Percentiles rank a stretch among this genome's conserved stretches.
Conservation (phyloP, 2,888 invertebrate species). For the Mythimna pallens region DNA sequence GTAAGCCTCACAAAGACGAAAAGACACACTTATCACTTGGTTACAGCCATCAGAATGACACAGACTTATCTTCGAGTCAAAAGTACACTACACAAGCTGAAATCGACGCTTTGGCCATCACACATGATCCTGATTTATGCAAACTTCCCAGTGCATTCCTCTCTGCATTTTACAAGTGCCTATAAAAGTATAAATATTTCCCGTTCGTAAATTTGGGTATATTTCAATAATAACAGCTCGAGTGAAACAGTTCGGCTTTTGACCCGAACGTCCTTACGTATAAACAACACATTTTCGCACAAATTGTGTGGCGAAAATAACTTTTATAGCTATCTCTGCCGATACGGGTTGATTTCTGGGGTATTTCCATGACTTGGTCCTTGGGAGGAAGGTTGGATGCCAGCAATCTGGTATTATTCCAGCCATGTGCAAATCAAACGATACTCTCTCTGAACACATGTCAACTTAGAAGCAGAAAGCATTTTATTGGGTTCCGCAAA, state of each 20-base stretch:
- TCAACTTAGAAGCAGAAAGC: neutral
- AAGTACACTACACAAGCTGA: neutral
- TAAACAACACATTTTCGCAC: conserved; percentile 66
- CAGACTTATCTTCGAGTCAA: neutral
- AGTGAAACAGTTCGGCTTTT: conserved; percentile 56
- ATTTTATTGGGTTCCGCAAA: neutral
- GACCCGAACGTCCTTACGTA: conserved; percentile 68
- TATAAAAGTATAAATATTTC: conserved; percentile 55
- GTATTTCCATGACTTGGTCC: conserved; percentile 29
- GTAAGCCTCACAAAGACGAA: too few species aligned
- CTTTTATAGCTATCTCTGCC: conserved; percentile 64
- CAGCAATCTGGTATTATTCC: neutral
- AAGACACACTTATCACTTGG: too few species aligned
- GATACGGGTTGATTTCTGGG: conserved; percentile 47
- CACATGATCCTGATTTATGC: neutral
- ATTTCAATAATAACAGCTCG: conserved; percentile 57
- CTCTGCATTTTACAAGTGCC: conserved; percentile 52
- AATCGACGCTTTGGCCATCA: conserved; percentile 6
- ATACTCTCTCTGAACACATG: neutral
- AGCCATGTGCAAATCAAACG: neutral
- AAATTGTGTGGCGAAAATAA: conserved; percentile 67
- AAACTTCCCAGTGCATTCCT: conserved; percentile 46
- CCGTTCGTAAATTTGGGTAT: conserved; percentile 51
- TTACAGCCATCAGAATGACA: neutral
- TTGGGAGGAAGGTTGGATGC: neutral